Evolutionary conservation across 2,113 vertebrate species (phyloP).

Genomic region (Vulpes vulpes): DNA sequence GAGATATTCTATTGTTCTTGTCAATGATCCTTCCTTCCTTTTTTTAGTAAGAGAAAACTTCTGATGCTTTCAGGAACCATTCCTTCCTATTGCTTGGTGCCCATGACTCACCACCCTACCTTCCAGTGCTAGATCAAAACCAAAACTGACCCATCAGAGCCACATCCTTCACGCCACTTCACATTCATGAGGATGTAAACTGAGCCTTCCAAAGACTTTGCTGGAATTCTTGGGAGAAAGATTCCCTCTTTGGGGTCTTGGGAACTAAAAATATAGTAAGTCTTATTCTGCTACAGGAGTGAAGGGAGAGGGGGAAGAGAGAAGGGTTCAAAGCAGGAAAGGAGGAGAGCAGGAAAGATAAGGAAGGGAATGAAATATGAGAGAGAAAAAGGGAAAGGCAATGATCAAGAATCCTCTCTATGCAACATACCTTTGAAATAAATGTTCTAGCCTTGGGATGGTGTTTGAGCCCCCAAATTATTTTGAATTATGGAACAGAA

Average conservation of each 20-base stretch:
- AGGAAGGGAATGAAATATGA: not conserved
- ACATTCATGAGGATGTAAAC: not conserved
- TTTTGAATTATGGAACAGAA: constrained; percentile 25
- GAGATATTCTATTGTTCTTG: not conserved
- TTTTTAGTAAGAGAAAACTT: not conserved
- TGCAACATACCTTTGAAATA: constrained; percentile 6
- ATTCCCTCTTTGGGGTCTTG: not conserved
- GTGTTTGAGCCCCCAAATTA: not conserved
- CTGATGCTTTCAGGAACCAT: not conserved
- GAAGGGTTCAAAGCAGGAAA: not conserved
- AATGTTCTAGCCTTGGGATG: not conserved
- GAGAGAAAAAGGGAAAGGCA: not conserved
- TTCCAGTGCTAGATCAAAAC: not conserved
- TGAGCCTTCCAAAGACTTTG: not conserved
- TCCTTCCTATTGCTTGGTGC: not conserved
- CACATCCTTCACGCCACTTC: not conserved
- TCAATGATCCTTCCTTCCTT: not conserved
- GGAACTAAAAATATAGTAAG: not conserved
- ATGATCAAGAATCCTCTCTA: not conserved
- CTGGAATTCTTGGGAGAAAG: not conserved
- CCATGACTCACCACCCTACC: not conserved
- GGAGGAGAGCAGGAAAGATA: not conserved
- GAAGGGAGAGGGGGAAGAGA: not conserved
- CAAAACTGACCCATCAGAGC: not conserved
- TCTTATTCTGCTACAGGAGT: not conserved